Base-by-base conservation (phyloP, 2,113 vertebrate species). In the Petroica traversi region DNA sequence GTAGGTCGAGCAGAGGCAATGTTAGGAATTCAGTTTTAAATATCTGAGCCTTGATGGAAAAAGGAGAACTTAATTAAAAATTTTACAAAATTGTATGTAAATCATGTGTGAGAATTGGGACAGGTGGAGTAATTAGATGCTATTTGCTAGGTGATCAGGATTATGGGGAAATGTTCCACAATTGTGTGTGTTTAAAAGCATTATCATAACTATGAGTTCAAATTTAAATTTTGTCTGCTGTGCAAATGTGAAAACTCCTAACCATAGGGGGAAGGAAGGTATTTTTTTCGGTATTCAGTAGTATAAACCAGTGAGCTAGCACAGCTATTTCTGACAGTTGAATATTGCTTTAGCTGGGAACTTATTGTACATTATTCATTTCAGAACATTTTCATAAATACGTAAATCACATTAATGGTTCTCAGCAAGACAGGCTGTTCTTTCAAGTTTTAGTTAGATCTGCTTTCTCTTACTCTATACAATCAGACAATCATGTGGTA, bases 301-400 rank as follows among this genome's bases (percentile, higher is more conserved):
- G 11, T 61, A 82, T 38, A 72, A 72, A 75, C 51, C 31, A 76
- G 54, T 49, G 45, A 29, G 36, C n/a, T 59, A 75, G 18, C 54
- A 68, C 31, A 79, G 64, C 49, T 91, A 45, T 78, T 95, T 88
- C 64, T 78, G 80, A 72, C 52, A 57, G 33, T 20, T 3, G 9
- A 89, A 66, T 91, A 83, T 79, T 73, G 54, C 71, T 93, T 91
- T 87, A 91, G 34, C 87, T 87, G 31, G 64, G 77, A 92, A 63
- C 34, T 63, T 71, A n/a, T 12, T 81, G 84, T 75, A 63, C 14
- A 5, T 14, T 33, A 4, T 76, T 85, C 54, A 58, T 89, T 79
- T 75, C 62, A 75, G 81, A 79, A 85, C 38, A 28, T 19, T 89
- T 82, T 91, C 49, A 69, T 88, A 95, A 89, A 76, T 64, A 43